These are phyloP conservation scores for Phortica variegata DNA, from an alignment of 1,140 invertebrate species.

Conservation along the genomic window DNA sequence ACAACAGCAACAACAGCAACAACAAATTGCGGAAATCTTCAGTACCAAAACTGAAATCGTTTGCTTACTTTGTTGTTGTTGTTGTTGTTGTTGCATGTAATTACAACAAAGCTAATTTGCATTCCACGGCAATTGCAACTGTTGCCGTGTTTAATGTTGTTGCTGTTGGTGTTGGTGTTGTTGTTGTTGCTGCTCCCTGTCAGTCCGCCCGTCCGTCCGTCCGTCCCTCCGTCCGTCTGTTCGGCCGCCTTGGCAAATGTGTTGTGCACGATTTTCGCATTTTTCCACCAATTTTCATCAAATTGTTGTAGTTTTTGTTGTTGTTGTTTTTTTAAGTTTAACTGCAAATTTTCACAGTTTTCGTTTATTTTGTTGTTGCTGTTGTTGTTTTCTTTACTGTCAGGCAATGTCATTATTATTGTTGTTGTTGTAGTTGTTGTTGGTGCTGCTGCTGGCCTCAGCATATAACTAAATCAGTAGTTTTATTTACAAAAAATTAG, in stretches of 20 bases:
- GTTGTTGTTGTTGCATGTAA: slow-evolving; percentile 20
- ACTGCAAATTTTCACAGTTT: slow-evolving; percentile 48
- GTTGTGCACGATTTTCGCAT: slow-evolving; percentile 29
- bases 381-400: not conserved
- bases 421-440: slow-evolving; percentile 39
- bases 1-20: slow-evolving; percentile 11
- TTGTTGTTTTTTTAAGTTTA: not conserved
- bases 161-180: not conserved
- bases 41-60: too few species aligned
- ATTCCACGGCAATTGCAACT: slow-evolving; percentile 56
- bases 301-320: slow-evolving; percentile 2
- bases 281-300: slow-evolving; percentile 43
- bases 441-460: slow-evolving; percentile 16
- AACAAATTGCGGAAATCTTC: too few species aligned
- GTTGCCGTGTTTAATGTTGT: slow-evolving; percentile 22
- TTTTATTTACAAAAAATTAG: slow-evolving; percentile 55
- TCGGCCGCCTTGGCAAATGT: not conserved
- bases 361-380: slow-evolving; percentile 18
- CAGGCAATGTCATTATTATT: slow-evolving; percentile 45
- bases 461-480: slow-evolving; percentile 40
- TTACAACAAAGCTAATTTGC: slow-evolving; percentile 46
- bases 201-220: too few species aligned
- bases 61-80: too few species aligned
- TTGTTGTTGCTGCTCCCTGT: not conserved
- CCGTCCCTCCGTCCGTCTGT: too few species aligned